phyloP scores from a whole-genome alignment of 1,140 invertebrate species.

The Campodea augens region DNA sequence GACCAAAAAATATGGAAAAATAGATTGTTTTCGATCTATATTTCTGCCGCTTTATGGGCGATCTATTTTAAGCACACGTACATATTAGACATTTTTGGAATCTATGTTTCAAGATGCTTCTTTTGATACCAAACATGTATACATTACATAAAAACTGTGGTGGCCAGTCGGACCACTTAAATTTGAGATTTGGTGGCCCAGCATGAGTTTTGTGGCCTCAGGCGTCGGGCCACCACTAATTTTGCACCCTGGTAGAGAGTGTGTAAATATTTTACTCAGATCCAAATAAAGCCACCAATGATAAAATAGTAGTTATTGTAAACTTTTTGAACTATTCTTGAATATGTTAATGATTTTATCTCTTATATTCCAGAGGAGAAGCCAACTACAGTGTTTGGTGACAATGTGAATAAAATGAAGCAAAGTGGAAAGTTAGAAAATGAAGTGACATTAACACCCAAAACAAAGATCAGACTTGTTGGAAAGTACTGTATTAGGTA shows the following conservation, averaged over 20 bases:
- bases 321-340: neutral
- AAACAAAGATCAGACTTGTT: conserved; percentile 46
- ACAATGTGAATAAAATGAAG: conserved; percentile 45
- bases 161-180: too few relatives aligned
- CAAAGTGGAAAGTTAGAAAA: conserved; percentile 37
- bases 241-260: too few relatives aligned
- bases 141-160: too few relatives aligned
- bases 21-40: too few relatives aligned
- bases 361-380: conserved; percentile 31
- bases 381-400: conserved; percentile 41
- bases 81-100: too few relatives aligned
- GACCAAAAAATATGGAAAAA: too few relatives aligned
- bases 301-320: neutral
- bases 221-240: neutral
- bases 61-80: too few relatives aligned
- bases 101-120: too few relatives aligned
- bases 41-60: too few relatives aligned
- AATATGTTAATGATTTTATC: neutral
- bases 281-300: neutral
- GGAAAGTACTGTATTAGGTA: conserved; percentile 46
- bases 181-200: too few relatives aligned
- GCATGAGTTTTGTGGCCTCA: too few relatives aligned
- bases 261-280: neutral
- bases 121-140: too few relatives aligned
- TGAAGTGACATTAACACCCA: conserved; percentile 39